Base-by-base conservation (phyloP, 2,888 invertebrate genomes). In the Phengaris alcon region DNA sequence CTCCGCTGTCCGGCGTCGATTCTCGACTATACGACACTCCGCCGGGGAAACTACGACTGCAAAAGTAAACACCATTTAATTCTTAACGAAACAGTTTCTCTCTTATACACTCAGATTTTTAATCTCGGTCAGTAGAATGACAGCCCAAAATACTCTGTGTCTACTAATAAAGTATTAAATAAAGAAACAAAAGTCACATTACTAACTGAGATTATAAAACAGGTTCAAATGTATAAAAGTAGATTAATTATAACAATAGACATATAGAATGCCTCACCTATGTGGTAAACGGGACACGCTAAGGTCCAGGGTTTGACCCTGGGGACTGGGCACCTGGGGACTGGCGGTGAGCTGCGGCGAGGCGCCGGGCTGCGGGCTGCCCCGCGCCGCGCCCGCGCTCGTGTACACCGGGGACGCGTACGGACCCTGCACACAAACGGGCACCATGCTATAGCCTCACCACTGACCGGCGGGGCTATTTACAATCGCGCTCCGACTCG, bases 321-420 rank as follows among this genome's bases (percentile, higher is more conserved):
- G 97, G 79, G 97, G 97, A 94, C 97, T 97, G 85, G 97, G 97
- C 91, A 97, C 97, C 94, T 97, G 97, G 80, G 97, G 97, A 93
- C 97, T 97, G 85, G 97, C 96, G 81, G 97, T 96, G 82, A 96
- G 95, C 85, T 94, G 94, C 80, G 97, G 97, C 90, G 97, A 97
- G 80, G 97, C 96, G 81, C 97, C 97, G 77, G 97, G 97, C 89
- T 96, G 97, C 80, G 97, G 97, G 89, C 97, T 97, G 82, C 96
- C 96, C 79, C 96, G 95, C 68, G 75, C 75, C n/a, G 69, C 96
- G 84, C 96, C 96, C 79, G 96, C 96, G 82, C 96, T 96, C 84
- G 96, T 95, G 88, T 96, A 96, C 87, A 96, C 96, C 81, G 96
- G 96, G 81, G 96, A 96, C 84, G 96, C 95, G 88, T 96, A 96